These are phyloP conservation scores for Microtus pennsylvanicus DNA, from an alignment of 2,113 vertebrate species.

Conservation along the genomic window DNA sequence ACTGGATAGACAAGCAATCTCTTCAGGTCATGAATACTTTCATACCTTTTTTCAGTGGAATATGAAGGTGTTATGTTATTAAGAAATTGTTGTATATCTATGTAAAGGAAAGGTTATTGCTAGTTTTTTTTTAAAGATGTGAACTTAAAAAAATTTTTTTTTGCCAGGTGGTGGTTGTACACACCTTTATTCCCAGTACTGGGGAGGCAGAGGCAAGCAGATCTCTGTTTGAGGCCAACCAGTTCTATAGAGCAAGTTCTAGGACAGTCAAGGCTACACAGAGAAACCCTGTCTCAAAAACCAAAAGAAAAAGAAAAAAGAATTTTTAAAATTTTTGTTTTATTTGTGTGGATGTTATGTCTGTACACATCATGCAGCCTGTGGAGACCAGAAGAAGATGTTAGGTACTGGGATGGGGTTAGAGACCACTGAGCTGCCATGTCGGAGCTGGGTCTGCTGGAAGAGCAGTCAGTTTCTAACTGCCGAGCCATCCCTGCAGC, in stretches of 20 bases:
- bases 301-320: neutral
- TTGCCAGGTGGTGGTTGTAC: neutral
- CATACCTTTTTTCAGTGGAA: neutral
- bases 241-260: neutral
- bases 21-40: neutral
- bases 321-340: neutral
- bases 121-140: slow-evolving; percentile 28
- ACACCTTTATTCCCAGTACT: neutral
- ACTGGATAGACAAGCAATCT: neutral
- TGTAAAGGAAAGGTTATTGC: neutral
- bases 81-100: neutral
- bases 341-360: neutral
- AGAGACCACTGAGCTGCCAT: neutral
- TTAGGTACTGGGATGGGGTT: neutral
- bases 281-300: neutral
- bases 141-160: neutral
- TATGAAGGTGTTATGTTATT: slow-evolving; percentile 18
- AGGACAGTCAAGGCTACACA: neutral
- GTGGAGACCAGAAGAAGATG: neutral
- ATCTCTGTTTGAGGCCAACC: neutral
- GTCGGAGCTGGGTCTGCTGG: neutral
- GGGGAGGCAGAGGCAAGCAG: neutral
- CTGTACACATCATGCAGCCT: neutral
- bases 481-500: neutral
- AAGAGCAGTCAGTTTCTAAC: neutral